Evolutionary conservation across 2,888 invertebrate genomes (phyloP), one percentile per base, ranked within the genome.

Genomic region (Xylota sylvarum): DNA sequence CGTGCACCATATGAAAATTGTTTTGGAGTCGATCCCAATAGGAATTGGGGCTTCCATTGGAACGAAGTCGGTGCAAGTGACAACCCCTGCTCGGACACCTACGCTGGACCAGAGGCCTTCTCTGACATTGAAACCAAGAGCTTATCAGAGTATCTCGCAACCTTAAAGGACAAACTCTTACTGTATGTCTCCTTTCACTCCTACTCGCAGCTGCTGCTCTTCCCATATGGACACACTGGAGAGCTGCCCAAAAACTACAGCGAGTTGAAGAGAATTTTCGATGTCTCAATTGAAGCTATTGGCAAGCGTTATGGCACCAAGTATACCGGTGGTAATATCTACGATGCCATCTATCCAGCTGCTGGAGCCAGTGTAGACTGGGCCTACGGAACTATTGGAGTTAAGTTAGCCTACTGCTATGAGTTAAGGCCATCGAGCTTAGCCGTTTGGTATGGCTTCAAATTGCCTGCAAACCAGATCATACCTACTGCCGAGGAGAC

Each of bases 11-110:
- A 93, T 43, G 93, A 92, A 7, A 70, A 76, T 12, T 94, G 95
- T 88, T 91, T 91, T 78, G 97, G 97, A 5, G 94, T 94, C 0
- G 97, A 97, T 91, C 94, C 96, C 0, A 97, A 97, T 90, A 94
- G 97, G 80, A 97, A 97, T 91, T 97, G 96, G 95, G 95, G 93
- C 84, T 95, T 93, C 90, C 94, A 94, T 87, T 96, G 96, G 96
- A 93, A 94, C 85, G 93, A 93, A 46, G 93, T 93, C 27, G 95
- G 96, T 10, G 92, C 95, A 0, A 95, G 94, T 87, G 90, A 84
- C 0, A 88, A 93, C 58, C 93, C 95, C 0, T 95, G 96, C 88
- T 89, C 93, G 0, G 94, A 96, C 3, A 94, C 92, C 0, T 97
- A 94, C 90, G 95, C 95, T 7, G 97, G 97, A 6, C 92, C 93